Conservation (phyloP, 2,888 invertebrate genomes). For the Trachelus stipa region DNA sequence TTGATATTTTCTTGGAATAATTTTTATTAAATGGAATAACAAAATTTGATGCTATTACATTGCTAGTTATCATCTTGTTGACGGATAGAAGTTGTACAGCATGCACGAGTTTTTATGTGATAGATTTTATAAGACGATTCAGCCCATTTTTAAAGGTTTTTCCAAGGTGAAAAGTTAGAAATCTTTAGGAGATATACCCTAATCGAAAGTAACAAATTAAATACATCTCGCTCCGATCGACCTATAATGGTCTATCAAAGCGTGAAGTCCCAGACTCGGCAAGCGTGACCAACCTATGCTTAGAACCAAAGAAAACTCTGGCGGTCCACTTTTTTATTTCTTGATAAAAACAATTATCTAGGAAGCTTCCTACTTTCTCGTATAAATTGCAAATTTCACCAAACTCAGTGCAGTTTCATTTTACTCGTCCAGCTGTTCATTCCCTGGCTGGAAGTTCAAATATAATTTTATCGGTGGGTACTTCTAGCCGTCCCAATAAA, state of each 20-base stretch:
- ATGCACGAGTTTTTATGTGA: not conserved
- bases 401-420: not conserved
- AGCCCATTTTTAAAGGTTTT: not conserved
- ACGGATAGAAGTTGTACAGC: not conserved
- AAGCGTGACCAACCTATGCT: constrained; percentile 36
- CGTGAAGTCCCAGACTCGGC: constrained; percentile 32
- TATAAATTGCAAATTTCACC: constrained; percentile 34
- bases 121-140: not conserved
- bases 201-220: constrained; percentile 12
- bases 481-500: not conserved
- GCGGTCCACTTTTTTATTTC: constrained; percentile 27
- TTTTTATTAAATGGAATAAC: not conserved
- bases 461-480: not conserved
- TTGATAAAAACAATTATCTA: constrained; percentile 22
- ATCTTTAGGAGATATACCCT: constrained; percentile 1
- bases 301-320: constrained; percentile 22
- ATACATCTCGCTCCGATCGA: constrained; percentile 16
- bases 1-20: not conserved
- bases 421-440: not conserved
- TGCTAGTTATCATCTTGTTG: not conserved
- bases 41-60: not conserved
- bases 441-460: not conserved
- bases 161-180: not conserved
- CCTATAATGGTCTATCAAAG: constrained; percentile 20
- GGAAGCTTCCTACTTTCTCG: constrained; percentile 30